phyloP scores from a whole-genome alignment of 2,888 invertebrate species.

The Clepsis dumicolana region DNA sequence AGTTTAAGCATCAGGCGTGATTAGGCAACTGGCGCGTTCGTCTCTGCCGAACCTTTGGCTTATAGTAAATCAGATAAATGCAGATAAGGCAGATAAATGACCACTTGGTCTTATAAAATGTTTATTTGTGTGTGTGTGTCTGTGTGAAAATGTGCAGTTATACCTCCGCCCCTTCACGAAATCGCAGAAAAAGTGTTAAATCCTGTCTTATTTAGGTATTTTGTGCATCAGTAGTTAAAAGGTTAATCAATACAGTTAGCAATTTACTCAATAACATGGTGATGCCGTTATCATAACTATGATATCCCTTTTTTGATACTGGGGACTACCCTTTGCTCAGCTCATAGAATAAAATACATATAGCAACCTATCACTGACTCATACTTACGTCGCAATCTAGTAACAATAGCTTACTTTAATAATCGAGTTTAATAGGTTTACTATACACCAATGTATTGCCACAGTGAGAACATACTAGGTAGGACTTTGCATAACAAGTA shows the following conservation, averaged over 20 bases:
- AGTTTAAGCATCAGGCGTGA: no score
- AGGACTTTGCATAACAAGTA: neutral
- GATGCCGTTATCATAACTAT: neutral
- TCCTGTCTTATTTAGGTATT: no score
- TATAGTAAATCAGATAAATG: no score
- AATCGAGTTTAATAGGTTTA: slow-evolving; percentile 7
- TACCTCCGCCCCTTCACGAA: no score
- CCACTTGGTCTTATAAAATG: no score
- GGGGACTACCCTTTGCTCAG: neutral
- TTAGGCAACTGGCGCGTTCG: no score
- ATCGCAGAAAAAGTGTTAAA: no score
- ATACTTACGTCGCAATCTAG: slow-evolving; percentile 8
- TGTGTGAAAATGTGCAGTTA: no score
- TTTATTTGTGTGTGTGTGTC: no score
- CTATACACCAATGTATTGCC: slow-evolving; percentile 3
- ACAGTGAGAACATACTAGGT: neutral
- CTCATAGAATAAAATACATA: neutral
- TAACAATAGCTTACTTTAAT: slow-evolving; percentile 10
- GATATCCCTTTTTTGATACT: neutral
- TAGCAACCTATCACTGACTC: slow-evolving; percentile 12
- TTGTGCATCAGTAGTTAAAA: neutral
- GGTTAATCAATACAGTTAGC: neutral
- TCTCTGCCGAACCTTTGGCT: no score
- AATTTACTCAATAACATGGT: neutral
- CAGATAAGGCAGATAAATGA: no score